Evolutionary conservation across 2,113 vertebrate species (phyloP).

Genomic region (Oncorhynchus nerka): DNA sequence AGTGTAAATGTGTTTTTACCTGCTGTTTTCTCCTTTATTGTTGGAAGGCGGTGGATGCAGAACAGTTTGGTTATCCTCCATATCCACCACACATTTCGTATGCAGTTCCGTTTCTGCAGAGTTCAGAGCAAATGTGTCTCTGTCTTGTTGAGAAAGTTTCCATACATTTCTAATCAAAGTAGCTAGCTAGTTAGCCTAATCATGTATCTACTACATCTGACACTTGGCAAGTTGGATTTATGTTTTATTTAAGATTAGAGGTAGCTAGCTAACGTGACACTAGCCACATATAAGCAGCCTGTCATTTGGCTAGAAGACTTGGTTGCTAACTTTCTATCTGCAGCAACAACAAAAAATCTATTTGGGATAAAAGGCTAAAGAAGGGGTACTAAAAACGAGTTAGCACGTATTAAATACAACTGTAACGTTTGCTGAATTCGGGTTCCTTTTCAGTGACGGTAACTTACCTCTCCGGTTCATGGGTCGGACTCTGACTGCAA

Average conservation of each 20-base stretch:
- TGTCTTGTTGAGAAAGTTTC: slow-evolving; percentile 32
- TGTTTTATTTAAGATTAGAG: slow-evolving; percentile 19
- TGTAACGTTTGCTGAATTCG: neutral
- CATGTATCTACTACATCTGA: neutral
- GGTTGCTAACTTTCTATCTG: slow-evolving; percentile 33
- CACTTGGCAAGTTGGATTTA: slow-evolving; percentile 15
- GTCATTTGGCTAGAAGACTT: neutral
- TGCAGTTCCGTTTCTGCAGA: slow-evolving; percentile 93
- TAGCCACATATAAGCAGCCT: neutral
- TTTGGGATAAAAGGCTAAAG: slow-evolving; percentile 13
- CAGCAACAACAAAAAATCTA: neutral
- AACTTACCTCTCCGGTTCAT: slow-evolving; percentile 93
- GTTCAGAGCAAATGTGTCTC: slow-evolving; percentile 32
- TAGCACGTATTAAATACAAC: neutral
- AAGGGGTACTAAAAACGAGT: slow-evolving; percentile 16
- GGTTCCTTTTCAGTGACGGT: neutral
- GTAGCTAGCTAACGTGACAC: slow-evolving; percentile 41
- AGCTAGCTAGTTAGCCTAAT: too few relatives aligned
- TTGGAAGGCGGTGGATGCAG: slow-evolving; percentile 89
- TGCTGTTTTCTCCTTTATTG: slow-evolving; percentile 87
- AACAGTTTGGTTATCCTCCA: slow-evolving; percentile 97
- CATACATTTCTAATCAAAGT: slow-evolving; percentile 1
- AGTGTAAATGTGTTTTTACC: slow-evolving; percentile 51
- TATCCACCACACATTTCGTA: slow-evolving; percentile 97
- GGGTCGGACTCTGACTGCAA: slow-evolving; percentile 94